Evolutionary conservation across 1,140 invertebrate genomes (phyloP), one percentile per base, ranked within the genome.

Genomic region (Diabrotica virgifera): DNA sequence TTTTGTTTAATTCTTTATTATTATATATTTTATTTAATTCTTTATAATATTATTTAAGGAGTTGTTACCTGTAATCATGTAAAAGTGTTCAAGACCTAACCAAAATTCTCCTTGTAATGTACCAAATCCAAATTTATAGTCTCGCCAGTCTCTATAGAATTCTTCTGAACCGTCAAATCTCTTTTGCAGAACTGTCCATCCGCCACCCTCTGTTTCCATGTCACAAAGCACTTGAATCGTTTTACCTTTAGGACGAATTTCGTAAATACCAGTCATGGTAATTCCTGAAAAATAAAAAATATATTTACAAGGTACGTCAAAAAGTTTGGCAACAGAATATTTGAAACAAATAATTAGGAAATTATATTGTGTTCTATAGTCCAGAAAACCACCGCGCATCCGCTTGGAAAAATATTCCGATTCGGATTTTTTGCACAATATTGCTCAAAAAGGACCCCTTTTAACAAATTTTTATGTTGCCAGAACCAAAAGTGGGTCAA

Each of bases 161-260:
- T 86, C 85, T 67, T 86, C 81, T 5, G 83, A 80, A 0, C 87
- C 87, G 62, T 86, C 82, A 60, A 79, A 83, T 46, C 88, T 81
- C 62, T 85, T 86, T 76, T 88, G 83, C 57, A 89, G 78, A 63
- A 79, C 82, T 37, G 84, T 86, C 88, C 88, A 89, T 8, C 85
- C 86, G 0, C 87, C 86, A 7, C 74, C 63, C 40, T 70, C 62
- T 7, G 82, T 82, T 11, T 79, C 80, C 72, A 86, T 81, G 37
- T 88, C 85, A 71, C 88, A 89, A 12, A 82, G 78, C 12, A 84
- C 86, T 67, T 87, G 85, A 72, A 89, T 87, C 0, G 86, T 78
- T 14, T 56, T 50, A 6, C 53, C n/a, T 24, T 24, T 24, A 4
- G 24, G 24, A 4, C 24, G 24, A 24, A 24, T 24, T 54, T 70